Conservation (phyloP, 2,113 vertebrate species). For the Etia nguti region DNA sequence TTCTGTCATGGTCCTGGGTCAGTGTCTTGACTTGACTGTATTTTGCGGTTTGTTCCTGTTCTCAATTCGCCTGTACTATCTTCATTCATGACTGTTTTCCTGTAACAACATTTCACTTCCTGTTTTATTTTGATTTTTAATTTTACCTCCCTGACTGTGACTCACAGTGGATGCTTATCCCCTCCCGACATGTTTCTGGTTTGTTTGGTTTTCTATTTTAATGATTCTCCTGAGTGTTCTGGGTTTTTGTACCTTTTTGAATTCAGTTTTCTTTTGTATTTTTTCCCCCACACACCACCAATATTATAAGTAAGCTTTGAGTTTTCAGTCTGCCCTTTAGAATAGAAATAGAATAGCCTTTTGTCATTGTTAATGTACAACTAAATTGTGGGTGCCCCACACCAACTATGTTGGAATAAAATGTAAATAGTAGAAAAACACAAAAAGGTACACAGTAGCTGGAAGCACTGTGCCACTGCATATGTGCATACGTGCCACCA, state of each 20-base stretch:
- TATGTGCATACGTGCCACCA: rapidly evolving
- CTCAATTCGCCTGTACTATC: neutral
- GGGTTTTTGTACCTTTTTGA: neutral
- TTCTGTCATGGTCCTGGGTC: neutral
- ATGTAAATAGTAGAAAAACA: neutral
- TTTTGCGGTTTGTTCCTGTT: neutral
- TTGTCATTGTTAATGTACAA: neutral
- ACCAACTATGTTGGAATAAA: neutral
- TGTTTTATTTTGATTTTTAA: neutral
- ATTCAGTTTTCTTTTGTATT: neutral
- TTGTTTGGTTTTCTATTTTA: neutral
- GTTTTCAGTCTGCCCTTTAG: neutral
- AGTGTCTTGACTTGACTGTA: neutral
- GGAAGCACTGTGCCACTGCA: neutral
- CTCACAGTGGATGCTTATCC: neutral
- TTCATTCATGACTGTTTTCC: neutral
- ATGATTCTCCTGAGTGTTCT: neutral
- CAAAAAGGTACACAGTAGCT: neutral
- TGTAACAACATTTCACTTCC: neutral
- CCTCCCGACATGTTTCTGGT: neutral
- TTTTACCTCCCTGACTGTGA: no score
- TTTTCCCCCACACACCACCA: neutral
- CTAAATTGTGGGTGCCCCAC: neutral
- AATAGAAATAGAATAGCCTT: neutral
- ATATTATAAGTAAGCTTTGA: neutral